Conservation (phyloP, 2,888 invertebrate species). For the Drosophila merina region DNA sequence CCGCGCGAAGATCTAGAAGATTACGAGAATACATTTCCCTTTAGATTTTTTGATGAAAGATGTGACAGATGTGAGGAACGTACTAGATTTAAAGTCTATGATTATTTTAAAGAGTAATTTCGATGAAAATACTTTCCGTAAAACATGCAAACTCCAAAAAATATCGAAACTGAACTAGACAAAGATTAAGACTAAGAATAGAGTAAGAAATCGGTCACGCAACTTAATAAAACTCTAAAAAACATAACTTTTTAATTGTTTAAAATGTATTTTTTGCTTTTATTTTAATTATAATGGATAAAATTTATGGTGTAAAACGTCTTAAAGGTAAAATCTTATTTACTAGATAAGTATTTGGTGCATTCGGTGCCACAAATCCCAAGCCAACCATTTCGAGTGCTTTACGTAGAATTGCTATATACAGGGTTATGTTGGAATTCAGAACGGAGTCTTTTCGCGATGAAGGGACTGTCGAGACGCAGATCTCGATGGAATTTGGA, state of each 20-base stretch:
- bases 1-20: constrained; percentile 61
- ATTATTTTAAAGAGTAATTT: not conserved
- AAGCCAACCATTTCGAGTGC: constrained; percentile 53
- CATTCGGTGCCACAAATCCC: constrained; percentile 60
- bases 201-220: not conserved
- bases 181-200: too few relatives aligned
- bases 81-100: not conserved
- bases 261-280: constrained; percentile 27
- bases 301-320: constrained; percentile 27
- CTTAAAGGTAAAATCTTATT: constrained; percentile 41
- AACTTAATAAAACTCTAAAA: not conserved
- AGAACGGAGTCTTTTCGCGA: constrained; percentile 71
- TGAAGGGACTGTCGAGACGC: constrained; percentile 64
- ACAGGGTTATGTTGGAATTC: constrained; percentile 24
- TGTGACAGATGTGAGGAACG: not conserved
- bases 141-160: not conserved
- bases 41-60: not conserved
- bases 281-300: constrained; percentile 53
- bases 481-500: constrained; percentile 63
- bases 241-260: not conserved
- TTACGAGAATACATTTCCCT: constrained; percentile 53
- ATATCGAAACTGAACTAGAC: too few relatives aligned
- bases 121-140: not conserved
- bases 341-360: constrained; percentile 62
- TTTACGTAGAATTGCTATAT: constrained; percentile 24